These are phyloP conservation scores for Rhadinocentrus ornatus DNA, from an alignment of 2,797 vertebrate species.

Conservation along the genomic window DNA sequence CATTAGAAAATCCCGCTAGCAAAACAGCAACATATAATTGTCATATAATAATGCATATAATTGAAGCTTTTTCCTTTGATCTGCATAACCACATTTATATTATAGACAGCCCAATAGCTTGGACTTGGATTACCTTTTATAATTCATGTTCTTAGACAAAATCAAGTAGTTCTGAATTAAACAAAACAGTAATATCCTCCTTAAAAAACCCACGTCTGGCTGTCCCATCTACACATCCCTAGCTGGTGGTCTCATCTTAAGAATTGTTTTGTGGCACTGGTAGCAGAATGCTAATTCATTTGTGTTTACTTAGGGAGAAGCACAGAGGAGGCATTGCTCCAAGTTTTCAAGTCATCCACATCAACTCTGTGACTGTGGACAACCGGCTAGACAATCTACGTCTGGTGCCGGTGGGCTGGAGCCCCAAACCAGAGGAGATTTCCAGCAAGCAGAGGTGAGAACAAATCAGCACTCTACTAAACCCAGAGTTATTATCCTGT, in stretches of 20 bases:
- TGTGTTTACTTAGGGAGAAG: conserved; percentile 87
- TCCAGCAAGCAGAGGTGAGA: conserved; percentile 96
- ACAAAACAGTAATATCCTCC: background rate
- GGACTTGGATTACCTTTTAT: background rate
- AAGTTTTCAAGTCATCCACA: conserved; percentile 96
- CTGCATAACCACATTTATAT: background rate
- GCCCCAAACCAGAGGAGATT: conserved; percentile 93
- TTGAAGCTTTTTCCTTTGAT: background rate
- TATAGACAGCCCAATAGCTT: background rate
- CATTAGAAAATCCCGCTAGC: too few relatives aligned
- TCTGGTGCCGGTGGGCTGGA: conserved; percentile 93
- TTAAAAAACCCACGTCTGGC: background rate
- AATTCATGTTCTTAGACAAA: background rate
- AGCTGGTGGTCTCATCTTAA: background rate
- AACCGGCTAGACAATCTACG: conserved; percentile 97
- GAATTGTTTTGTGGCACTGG: background rate
- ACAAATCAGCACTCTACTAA: background rate
- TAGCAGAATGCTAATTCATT: background rate
- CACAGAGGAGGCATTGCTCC: conserved; percentile 96
- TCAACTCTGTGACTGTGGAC: conserved; percentile 97
- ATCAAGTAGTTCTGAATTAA: background rate
- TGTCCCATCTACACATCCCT: background rate
- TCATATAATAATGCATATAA: background rate
- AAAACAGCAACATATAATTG: too few relatives aligned
- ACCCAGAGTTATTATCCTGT: background rate